Base-by-base conservation (phyloP, 2,888 invertebrate genomes). In the Thecocarcelia acutangulata region DNA sequence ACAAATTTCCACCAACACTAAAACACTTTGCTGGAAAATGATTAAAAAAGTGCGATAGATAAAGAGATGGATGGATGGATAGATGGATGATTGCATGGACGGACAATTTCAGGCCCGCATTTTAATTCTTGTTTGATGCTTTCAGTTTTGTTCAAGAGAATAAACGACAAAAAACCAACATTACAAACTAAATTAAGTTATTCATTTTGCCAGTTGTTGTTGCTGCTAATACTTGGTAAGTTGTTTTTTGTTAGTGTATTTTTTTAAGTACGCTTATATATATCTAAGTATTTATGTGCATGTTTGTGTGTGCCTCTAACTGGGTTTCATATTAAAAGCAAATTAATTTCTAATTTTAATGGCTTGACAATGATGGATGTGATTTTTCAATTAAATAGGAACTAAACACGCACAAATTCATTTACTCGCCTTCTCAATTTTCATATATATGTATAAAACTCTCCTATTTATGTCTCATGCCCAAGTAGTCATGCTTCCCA, bases 311-410 rank as follows among this genome's bases (percentile, higher is more conserved):
- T 44, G 44, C 69, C 61, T 56, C 70, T 66, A 73, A 70, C 74
- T 83, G 78, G 61, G 75, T 73, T 73, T 78, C 83, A 79, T 83
- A 83, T 84, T 84, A 84, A 84, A 80, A 83, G 58, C 79, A 83
- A 84, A 84, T 85, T 85, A 85, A 85, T 85, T 84, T 79, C 82
- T 83, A 84, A 85, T 84, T 84, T 84, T 83, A 84, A 83, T 83
- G 72, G 74, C 69, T 84, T 84, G 85, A 85, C 85, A 85, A 84
- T 83, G 85, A 85, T 85, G 83, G 85, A 85, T 85, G 85, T 84
- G 84, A 84, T 79, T 80, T 83, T 84, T 83, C 82, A 84, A 84
- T 85, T 85, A 84, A 83, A 84, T 74, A 50, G 63, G 64, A 82
- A 63, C 64, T 68, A 64, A 78, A 76, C 80, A 77, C 68, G 77